Percentiles rank a stretch among this genome's conserved stretches.
Conservation (phyloP, 2,888 invertebrate genomes). For the Allophyes oxyacanthae region DNA sequence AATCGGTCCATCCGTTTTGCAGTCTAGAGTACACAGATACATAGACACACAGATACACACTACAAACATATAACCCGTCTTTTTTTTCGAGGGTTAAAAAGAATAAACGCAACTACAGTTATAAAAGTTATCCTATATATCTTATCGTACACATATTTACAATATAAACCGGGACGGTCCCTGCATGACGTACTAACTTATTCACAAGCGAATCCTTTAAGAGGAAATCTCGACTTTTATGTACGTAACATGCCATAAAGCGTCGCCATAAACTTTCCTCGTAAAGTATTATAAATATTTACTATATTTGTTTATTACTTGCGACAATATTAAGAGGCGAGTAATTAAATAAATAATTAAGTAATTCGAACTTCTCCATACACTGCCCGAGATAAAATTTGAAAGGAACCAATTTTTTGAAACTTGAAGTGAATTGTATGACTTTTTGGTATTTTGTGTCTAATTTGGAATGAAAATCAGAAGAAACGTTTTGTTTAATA, state of each 20-base stretch:
- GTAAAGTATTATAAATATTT: conserved; percentile 86
- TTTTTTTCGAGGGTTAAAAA: not conserved
- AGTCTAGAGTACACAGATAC: too few relatives aligned
- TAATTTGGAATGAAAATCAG: too few relatives aligned
- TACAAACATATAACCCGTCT: too few relatives aligned
- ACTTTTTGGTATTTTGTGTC: too few relatives aligned
- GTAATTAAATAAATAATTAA: conserved; percentile 7
- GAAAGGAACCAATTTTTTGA: too few relatives aligned
- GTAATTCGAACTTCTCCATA: too few relatives aligned
- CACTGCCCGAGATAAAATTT: too few relatives aligned
- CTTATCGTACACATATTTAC: conserved; percentile 41
- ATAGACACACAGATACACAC: too few relatives aligned
- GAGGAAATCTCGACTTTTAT: conserved; percentile 86
- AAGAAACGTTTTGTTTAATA: too few relatives aligned
- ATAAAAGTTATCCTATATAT: conserved; percentile 34
- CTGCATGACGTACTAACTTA: conserved; percentile 77
- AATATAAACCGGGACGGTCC: conserved; percentile 44
- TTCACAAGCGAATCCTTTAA: conserved; percentile 79
- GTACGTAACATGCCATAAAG: conserved; percentile 85
- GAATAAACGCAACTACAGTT: not conserved
- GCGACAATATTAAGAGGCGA: conserved; percentile 26
- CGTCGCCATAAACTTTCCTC: conserved; percentile 75
- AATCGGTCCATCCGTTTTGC: too few relatives aligned
- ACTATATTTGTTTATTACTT: conserved; percentile 53
- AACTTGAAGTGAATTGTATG: too few relatives aligned